A percentile compares a stretch with the other conserved stretches of the same genome.
phyloP scores from a whole-genome alignment of 2,113 vertebrate genomes.

The Butorides virescens region DNA sequence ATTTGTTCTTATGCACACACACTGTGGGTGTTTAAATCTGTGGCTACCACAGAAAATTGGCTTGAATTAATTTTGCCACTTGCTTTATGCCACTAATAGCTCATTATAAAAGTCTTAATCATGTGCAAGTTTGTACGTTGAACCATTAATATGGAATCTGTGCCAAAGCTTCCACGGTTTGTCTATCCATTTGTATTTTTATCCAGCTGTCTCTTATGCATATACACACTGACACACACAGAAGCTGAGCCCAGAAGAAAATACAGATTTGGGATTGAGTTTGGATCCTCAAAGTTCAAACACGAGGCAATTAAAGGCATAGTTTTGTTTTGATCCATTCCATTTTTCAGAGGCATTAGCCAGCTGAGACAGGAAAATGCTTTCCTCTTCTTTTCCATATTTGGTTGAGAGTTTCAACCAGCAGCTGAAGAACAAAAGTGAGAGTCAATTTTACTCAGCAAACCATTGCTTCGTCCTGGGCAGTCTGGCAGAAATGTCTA shows the following conservation, averaged over 20 bases:
- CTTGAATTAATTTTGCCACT: not conserved
- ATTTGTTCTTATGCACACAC: not conserved
- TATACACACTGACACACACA: not conserved
- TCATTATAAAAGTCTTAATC: not conserved
- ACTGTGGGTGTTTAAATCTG: not conserved
- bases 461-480: not conserved
- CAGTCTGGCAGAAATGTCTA: not conserved
- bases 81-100: not conserved
- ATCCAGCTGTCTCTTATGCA: not conserved
- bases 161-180: not conserved
- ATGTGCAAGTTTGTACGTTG: not conserved
- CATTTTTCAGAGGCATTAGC: not conserved
- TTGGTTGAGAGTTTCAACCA: constrained; percentile 7
- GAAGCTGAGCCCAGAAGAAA: not conserved
- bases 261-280: not conserved
- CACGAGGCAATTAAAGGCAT: not conserved
- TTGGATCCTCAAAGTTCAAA: not conserved
- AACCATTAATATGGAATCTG: not conserved
- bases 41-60: not conserved
- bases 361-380: not conserved
- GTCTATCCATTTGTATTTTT: not conserved
- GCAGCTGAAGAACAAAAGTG: not conserved
- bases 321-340: not conserved
- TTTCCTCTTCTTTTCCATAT: constrained; percentile 15
- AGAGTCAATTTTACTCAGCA: not conserved